Percentiles rank a stretch among this genome's conserved stretches.
Evolutionary conservation across 2,113 vertebrate species (phyloP).

Genomic region (Dendrocopos noguchii): DNA sequence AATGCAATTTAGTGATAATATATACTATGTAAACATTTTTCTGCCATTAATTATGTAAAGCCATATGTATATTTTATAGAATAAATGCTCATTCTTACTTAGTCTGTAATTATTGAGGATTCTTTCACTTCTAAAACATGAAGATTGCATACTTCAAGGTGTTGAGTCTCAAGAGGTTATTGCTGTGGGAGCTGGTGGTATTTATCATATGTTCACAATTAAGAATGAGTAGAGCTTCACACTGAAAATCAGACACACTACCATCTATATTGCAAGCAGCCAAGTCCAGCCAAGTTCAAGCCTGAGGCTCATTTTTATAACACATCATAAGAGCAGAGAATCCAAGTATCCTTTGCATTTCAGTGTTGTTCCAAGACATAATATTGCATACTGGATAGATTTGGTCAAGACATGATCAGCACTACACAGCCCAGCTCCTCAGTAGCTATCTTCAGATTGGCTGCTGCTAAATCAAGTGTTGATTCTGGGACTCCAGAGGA

Average conservation of each 20-base stretch:
- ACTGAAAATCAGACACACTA: background rate
- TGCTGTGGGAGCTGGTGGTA: background rate
- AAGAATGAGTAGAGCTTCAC: background rate
- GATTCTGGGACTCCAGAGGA: background rate
- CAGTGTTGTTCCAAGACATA: constrained; percentile 54
- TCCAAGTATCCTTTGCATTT: constrained; percentile 27
- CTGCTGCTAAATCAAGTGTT: background rate
- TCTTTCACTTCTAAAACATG: background rate
- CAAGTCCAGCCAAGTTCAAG: constrained; percentile 9
- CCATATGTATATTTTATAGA: background rate
- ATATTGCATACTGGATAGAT: constrained; percentile 35
- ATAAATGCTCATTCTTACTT: background rate
- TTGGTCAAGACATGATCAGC: constrained; percentile 31
- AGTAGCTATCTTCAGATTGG: background rate
- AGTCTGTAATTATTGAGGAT: background rate
- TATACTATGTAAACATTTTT: background rate
- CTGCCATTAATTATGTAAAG: background rate
- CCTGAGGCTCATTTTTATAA: constrained; percentile 58
- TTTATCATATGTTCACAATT: background rate
- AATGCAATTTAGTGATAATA: background rate
- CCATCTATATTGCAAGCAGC: background rate
- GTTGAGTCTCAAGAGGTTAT: background rate
- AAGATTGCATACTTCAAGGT: background rate
- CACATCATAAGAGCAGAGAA: constrained; percentile 45
- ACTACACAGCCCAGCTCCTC: background rate